A percentile compares a stretch with the other conserved stretches of the same genome.
phyloP scores from a whole-genome alignment of 1,140 invertebrate species.

The Aphaenogaster rudis region DNA sequence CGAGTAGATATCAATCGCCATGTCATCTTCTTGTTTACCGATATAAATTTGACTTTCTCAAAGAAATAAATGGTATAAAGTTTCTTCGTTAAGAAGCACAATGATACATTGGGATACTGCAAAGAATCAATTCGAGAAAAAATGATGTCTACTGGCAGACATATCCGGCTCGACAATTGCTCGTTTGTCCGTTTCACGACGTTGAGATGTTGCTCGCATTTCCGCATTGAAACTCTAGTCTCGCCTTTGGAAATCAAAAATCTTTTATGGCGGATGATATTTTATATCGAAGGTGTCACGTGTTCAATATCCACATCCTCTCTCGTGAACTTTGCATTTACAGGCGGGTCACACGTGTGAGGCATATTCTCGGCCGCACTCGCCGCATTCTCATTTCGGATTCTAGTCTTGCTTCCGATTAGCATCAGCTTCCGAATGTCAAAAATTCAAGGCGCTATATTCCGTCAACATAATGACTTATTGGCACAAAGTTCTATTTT shows the following conservation, averaged over 20 bases:
- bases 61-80: neutral
- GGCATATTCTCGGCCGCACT: conserved; percentile 54
- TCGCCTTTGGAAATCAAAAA: conserved; percentile 56
- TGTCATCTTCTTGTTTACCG: neutral
- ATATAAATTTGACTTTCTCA: neutral
- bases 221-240: conserved; percentile 40
- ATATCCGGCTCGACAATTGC: neutral
- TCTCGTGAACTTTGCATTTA: conserved; percentile 67
- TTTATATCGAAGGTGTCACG: conserved; percentile 62
- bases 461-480: conserved; percentile 19
- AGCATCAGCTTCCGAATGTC: conserved; percentile 51
- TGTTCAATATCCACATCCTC: conserved; percentile 57
- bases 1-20: neutral
- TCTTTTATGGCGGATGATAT: conserved; percentile 55
- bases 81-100: neutral
- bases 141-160: neutral
- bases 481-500: neutral
- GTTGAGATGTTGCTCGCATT: neutral
- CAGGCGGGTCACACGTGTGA: conserved; percentile 66
- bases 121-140: neutral
- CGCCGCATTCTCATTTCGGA: conserved; percentile 55
- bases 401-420: conserved; percentile 53
- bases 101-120: neutral
- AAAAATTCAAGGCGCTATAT: conserved; percentile 49
- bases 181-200: neutral